phyloP scores from a whole-genome alignment of 2,888 invertebrate genomes.

The Pherbina coryleti region DNA sequence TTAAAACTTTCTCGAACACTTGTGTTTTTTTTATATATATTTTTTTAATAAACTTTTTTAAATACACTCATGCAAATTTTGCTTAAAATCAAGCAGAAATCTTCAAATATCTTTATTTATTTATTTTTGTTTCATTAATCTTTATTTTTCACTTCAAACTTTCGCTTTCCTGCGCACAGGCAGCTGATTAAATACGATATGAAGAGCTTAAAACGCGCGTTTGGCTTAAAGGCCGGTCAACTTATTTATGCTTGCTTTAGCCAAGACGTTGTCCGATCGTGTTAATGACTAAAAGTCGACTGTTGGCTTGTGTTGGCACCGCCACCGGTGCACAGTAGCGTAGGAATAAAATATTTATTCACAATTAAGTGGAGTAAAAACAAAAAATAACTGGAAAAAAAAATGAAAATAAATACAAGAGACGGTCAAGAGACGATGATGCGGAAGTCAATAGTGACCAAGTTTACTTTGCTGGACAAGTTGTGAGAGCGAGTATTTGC shows the following conservation, averaged over 20 bases:
- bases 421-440: neutral
- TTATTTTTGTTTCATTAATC: neutral
- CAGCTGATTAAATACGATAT: neutral
- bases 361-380: neutral
- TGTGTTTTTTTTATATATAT: slow-evolving; percentile 44
- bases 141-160: slow-evolving; percentile 47
- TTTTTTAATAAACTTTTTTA: slow-evolving; percentile 31
- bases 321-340: neutral
- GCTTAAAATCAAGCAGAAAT: neutral
- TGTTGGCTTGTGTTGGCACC: slow-evolving; percentile 50
- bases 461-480: neutral
- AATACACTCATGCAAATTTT: neutral
- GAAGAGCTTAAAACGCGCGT: neutral
- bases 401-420: neutral
- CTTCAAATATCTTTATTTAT: neutral
- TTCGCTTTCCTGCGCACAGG: slow-evolving; percentile 46
- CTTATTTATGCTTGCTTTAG: neutral
- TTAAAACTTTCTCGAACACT: slow-evolving; percentile 28
- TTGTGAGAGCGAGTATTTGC: neutral
- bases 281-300: slow-evolving; percentile 66
- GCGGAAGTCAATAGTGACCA: neutral
- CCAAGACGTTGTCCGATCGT: slow-evolving; percentile 55
- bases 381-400: neutral
- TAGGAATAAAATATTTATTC: neutral
- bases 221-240: neutral